These are phyloP conservation scores for Anoplophora glabripennis DNA, from an alignment of 1,140 invertebrate genomes.

Conservation along the genomic window DNA sequence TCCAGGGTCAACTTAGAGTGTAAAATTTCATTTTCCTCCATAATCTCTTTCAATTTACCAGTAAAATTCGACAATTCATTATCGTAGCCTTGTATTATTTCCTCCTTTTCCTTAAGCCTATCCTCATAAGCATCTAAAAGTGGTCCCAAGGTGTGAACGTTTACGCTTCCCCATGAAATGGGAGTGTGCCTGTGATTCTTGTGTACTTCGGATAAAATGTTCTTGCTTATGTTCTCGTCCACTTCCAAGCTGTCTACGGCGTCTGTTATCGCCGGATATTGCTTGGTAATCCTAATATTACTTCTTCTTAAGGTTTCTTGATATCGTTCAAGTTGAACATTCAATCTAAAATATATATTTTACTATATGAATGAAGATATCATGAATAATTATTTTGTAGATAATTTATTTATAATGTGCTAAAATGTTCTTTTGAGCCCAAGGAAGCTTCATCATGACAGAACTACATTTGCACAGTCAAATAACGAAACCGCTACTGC, in stretches of 20 bases:
- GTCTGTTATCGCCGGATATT: slow-evolving; percentile 25
- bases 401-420: too few relatives aligned
- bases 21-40: slow-evolving; percentile 62
- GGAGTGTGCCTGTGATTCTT: slow-evolving; percentile 40
- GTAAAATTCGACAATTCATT: slow-evolving; percentile 61
- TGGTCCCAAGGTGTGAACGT: slow-evolving; percentile 58
- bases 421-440: too few relatives aligned
- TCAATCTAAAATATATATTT: slow-evolving; percentile 51
- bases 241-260: slow-evolving; percentile 10
- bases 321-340: slow-evolving; percentile 64
- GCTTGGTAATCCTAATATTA: slow-evolving; percentile 32
- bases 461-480: too few relatives aligned
- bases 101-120: slow-evolving; percentile 62
- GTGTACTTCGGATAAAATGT: slow-evolving; percentile 37
- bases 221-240: slow-evolving; percentile 37
- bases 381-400: too few relatives aligned
- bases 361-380: too few relatives aligned
- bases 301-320: slow-evolving; percentile 58
- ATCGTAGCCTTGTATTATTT: slow-evolving; percentile 61
- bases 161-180: slow-evolving; percentile 55
- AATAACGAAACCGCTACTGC: too few relatives aligned
- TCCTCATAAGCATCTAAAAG: slow-evolving; percentile 67
- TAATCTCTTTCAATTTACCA: slow-evolving; percentile 57
- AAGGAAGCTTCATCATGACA: too few relatives aligned
- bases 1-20: slow-evolving; percentile 52